Base-by-base conservation (phyloP, 2,888 invertebrate species). In the Drymonia ruficornis region DNA sequence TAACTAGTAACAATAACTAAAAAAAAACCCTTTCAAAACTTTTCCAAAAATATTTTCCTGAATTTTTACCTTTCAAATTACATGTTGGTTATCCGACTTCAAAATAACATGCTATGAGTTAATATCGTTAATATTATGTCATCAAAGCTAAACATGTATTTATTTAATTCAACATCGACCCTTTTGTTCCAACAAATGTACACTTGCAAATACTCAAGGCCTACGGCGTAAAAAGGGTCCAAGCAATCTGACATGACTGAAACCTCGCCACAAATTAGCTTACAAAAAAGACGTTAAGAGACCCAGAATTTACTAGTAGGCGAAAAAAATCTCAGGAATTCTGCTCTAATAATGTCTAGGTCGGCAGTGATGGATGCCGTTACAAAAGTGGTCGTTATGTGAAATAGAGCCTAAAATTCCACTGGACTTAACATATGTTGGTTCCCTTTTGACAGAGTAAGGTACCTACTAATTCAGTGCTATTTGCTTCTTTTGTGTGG, bases 401-500 rank as follows among this genome's bases (percentile, higher is more conserved):
- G 48, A 61, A 65, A 63, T 52, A 50, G 44, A 49, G 47, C 45
- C 44, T 23, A 43, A 54, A 59, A 56, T 52, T 46, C 46, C 15
- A n/a, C 29, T 16, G n/a, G 13, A 44, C 18, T 18, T 13, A 12
- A 16, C 16, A 12, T 36, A 2, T 40, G 40, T 9, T 40, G 16
- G 40, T 8, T 36, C 16, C n/a, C n/a, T 16, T 16, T 40, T 11
- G 16, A 40, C 40, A 7, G 11, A 40, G 44, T 23, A 44, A 23
- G 1, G 23, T 23, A 23, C n/a, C n/a, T n/a, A n/a, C 44, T 44
- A 44, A 44, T 19, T 16, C 7, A 16, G 13, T 3, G 23, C 6
- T 44, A 19, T 44, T 18, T 44, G 23, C 23, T 13, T 44, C 23
- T 23, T n/a, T 44, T 44, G 13, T 44, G 44, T 44, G 5, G 7